Evolutionary conservation across 2,888 invertebrate genomes (phyloP).

Genomic region (Frankliniella intonsa): DNA sequence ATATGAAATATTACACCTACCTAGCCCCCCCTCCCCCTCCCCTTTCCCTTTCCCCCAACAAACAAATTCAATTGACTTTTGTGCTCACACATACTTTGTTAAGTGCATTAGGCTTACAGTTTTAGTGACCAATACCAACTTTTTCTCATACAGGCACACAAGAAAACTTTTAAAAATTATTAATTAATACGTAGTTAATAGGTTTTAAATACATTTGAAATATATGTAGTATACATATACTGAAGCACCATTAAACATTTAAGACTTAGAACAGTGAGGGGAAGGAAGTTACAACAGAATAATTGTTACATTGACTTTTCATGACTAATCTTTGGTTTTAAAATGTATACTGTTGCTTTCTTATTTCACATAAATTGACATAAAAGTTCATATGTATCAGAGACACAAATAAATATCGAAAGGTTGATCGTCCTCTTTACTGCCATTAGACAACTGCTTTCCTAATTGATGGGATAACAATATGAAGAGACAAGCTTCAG

Average conservation of each 20-base stretch:
- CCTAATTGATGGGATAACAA: no score
- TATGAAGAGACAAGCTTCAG: no score
- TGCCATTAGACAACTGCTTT: no score
- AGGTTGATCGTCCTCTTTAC: no score
- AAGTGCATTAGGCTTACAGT: background rate
- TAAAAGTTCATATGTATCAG: no score
- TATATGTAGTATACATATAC: background rate
- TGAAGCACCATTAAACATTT: background rate
- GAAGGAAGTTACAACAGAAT: background rate
- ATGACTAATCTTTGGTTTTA: background rate
- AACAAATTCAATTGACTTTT: background rate
- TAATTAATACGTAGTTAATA: background rate
- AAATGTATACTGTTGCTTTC: background rate
- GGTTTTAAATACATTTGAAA: no score
- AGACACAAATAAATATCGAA: no score
- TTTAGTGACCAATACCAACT: background rate
- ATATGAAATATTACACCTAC: background rate
- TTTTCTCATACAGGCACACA: background rate
- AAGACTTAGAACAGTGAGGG: background rate
- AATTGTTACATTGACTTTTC: background rate
- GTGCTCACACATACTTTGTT: background rate
- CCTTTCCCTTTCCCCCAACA: background rate
- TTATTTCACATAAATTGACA: no score
- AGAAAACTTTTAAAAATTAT: background rate
- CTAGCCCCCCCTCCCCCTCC: no score